Base-by-base conservation (phyloP, 35 echinoderm and acorn worm genomes). In the Acanthaster planci region DNA sequence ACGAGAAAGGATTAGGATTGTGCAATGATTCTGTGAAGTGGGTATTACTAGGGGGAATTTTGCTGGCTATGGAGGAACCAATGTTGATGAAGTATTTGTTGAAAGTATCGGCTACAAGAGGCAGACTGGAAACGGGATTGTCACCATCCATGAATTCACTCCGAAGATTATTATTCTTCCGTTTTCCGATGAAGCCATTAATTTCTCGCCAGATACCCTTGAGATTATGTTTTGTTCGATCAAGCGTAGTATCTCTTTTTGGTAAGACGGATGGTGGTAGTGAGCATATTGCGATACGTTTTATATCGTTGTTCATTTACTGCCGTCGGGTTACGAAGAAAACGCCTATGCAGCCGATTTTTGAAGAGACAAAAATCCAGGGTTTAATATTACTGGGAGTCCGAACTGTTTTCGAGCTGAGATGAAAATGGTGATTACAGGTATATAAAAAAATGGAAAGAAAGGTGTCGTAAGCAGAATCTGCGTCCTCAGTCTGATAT, bases 191-290 rank as follows among this genome's bases (percentile, higher is more conserved):
- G 38, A 80, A 26, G 51, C 51, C 78, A 80, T 80, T 80, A 21
- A 80, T 17, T 9, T 19, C 78, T 51, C 51, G 19, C 78, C 78
- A 80, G 15, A 47, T 80, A 19, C 51, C 16, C 26, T 80, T 80
- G 15, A 80, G 29, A 31, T 80, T 51, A 80, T 51, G 2, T 51
- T 52, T 80, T 30, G 39, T 38, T 4, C 52, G 38, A 51, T 47
- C 78, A 51, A 80, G 38, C 39, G 51, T 80, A 80, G 36, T 80
- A 80, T 19, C 0, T 44, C 30, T 80, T 80, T 37, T 80, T 80
- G 52, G 52, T 21, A 21, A 55, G 52, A 21, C 0, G 52, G 10
- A 80, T 80, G 51, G n/a, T 19, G 39, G 78, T 51, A 34, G 78
- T 80, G 9, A 80, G 51, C 39, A n/a, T n/a, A n/a, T n/a, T n/a